phyloP scores from a whole-genome alignment of 2,888 invertebrate genomes.

The Teleiodes luculella region DNA sequence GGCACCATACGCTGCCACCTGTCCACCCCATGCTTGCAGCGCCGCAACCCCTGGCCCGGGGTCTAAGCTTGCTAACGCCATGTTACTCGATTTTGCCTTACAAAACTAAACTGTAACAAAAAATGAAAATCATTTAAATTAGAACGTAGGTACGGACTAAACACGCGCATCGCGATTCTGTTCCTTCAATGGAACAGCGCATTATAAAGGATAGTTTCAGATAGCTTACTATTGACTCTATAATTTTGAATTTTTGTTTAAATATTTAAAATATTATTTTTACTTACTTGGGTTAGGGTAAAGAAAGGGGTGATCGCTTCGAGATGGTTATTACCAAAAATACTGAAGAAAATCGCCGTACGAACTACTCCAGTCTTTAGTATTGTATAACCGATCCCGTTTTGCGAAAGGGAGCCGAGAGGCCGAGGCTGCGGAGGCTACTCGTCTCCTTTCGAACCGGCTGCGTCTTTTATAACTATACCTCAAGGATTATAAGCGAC shows the following conservation, averaged over 20 bases:
- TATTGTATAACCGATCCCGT: conserved; percentile 65
- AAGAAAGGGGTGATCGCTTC: conserved; percentile 39
- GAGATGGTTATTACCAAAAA: conserved; percentile 71
- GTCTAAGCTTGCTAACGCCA: conserved; percentile 64
- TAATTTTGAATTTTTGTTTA: too few relatives aligned
- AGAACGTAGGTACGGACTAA: neutral
- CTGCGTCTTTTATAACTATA: conserved; percentile 60
- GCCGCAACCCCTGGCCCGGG: conserved; percentile 68
- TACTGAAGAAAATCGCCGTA: conserved; percentile 77
- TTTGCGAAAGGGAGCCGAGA: conserved; percentile 55
- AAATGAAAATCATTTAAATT: neutral
- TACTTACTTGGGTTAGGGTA: conserved; percentile 44
- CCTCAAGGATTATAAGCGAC: conserved; percentile 52
- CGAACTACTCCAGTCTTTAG: conserved; percentile 78
- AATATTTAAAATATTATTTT: neutral
- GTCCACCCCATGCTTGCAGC: conserved; percentile 70
- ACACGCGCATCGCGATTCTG: too few relatives aligned
- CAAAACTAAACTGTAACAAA: conserved; percentile 33
- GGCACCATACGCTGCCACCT: conserved; percentile 69
- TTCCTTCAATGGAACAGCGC: too few relatives aligned
- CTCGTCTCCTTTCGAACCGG: conserved; percentile 41
- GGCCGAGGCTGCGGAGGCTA: conserved; percentile 69
- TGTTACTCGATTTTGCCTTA: conserved; percentile 34
- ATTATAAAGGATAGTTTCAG: too few relatives aligned
- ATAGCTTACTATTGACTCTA: too few relatives aligned